Evolutionary conservation across 2,113 vertebrate genomes (phyloP).

Genomic region (Megaceryle maxima): DNA sequence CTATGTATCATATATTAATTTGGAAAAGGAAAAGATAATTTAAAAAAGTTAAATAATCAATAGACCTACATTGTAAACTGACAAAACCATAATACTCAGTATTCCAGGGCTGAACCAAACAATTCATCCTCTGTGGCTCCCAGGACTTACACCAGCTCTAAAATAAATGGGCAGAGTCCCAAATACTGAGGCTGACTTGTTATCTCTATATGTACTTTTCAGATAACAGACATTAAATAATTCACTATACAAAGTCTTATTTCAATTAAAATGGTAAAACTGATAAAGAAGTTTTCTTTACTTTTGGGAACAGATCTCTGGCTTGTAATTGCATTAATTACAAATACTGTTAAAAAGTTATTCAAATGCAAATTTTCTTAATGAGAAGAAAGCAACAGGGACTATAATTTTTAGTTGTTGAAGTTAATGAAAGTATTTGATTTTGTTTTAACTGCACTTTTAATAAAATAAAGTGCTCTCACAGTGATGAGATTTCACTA

Average conservation of each 20-base stretch:
- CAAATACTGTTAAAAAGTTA: conserved; percentile 66
- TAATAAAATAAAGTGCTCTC: conserved; percentile 68
- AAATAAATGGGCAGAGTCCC: conserved; percentile 38
- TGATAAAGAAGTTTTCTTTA: conserved; percentile 67
- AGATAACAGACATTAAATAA: conserved; percentile 66
- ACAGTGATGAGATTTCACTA: conserved; percentile 63
- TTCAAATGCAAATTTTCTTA: conserved; percentile 68
- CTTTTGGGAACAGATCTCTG: conserved; percentile 51
- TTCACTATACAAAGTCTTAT: conserved; percentile 54
- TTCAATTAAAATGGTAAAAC: conserved; percentile 68
- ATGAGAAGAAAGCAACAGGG: conserved; percentile 62
- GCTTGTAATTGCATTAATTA: conserved; percentile 71
- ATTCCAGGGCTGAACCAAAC: neutral
- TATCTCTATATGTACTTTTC: conserved; percentile 51
- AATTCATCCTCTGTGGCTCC: conserved; percentile 34
- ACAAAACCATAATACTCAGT: neutral
- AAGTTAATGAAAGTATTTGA: conserved; percentile 65
- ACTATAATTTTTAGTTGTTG: conserved; percentile 64
- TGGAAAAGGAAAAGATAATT: neutral
- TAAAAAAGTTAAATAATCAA: neutral
- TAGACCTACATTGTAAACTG: neutral
- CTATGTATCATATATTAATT: neutral
- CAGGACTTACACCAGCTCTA: neutral
- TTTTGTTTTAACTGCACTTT: conserved; percentile 75
- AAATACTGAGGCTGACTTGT: conserved; percentile 36